A percentile compares a stretch with the other conserved stretches of the same genome.
phyloP scores from a whole-genome alignment of 2,888 invertebrate genomes.

The Tetragonisca angustula region DNA sequence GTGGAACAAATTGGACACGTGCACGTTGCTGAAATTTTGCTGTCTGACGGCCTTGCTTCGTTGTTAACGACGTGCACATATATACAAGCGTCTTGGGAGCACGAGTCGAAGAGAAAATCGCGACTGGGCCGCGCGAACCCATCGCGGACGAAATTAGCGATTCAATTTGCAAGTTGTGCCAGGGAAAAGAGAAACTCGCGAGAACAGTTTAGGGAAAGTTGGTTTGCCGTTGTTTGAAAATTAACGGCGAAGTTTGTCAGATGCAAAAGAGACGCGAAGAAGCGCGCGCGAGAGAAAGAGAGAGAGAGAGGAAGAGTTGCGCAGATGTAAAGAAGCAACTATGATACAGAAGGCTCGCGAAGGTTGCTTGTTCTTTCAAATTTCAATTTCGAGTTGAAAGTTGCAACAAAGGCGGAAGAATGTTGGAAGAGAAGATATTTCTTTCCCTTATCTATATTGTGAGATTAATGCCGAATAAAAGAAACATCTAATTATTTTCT shows the following conservation, averaged over 20 bases:
- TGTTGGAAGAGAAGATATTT: no score
- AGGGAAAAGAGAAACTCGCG: constrained; percentile 18
- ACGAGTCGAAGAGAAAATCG: constrained; percentile 8
- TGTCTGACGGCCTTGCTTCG: neutral
- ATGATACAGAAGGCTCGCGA: neutral
- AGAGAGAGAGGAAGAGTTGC: neutral
- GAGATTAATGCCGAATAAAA: no score
- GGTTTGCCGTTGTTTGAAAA: constrained; percentile 13
- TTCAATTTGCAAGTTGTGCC: constrained; percentile 13
- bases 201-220: constrained; percentile 22
- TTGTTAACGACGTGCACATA: neutral
- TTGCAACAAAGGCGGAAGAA: neutral
- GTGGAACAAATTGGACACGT: neutral
- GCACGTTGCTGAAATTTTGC: constrained; percentile 6
- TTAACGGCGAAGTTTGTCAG: constrained; percentile 7
- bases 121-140: neutral
- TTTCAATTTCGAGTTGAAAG: neutral
- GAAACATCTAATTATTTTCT: no score
- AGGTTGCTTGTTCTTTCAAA: neutral
- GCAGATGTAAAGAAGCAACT: neutral
- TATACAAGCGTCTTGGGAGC: neutral
- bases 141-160: constrained; percentile 19
- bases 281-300: neutral
- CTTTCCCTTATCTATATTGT: no score
- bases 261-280: neutral